A percentile compares a stretch with the other conserved stretches of the same genome.
Conservation (phyloP, 2,888 invertebrate genomes). For the Dascillus cervinus region DNA sequence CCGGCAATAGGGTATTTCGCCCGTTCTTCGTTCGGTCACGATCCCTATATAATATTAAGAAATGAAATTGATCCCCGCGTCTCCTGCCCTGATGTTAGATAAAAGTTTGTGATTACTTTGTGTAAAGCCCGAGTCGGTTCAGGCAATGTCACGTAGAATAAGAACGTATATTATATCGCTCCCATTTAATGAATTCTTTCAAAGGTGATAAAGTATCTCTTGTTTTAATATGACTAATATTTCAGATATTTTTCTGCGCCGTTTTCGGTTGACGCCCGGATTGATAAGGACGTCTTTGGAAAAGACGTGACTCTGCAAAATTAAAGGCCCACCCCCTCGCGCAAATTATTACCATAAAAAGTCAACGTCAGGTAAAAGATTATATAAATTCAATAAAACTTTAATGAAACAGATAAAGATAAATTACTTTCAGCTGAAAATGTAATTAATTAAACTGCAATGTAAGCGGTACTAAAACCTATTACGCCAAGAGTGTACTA, state of each 20-base stretch:
- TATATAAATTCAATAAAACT: conserved; percentile 3
- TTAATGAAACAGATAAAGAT: conserved; percentile 27
- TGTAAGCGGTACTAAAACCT: conserved; percentile 35
- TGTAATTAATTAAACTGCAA: conserved; percentile 37
- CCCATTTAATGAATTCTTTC: conserved; percentile 25
- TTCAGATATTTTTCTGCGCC: conserved; percentile 20
- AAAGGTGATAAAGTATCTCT: conserved; percentile 16
- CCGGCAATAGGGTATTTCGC: conserved; percentile 33
- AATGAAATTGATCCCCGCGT: conserved; percentile 41
- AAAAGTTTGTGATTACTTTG: conserved; percentile 41
- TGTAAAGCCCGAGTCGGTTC: conserved; percentile 23
- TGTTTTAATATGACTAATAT: conserved; percentile 31
- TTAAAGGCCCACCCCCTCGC: background rate
- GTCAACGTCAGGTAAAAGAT: background rate
- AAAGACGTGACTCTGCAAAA: conserved; percentile 14
- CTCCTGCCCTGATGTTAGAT: conserved; percentile 34
- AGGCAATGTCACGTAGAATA: conserved; percentile 24
- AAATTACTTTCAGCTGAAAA: conserved; percentile 31
- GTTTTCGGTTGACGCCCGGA: too few species aligned
- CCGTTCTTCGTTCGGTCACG: conserved; percentile 37
- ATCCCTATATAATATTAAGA: conserved; percentile 42
- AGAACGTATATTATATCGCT: conserved; percentile 25
- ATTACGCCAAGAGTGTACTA: conserved; percentile 33
- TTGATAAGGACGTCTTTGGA: conserved; percentile 11
- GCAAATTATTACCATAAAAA: background rate